Evolutionary conservation across 2,797 vertebrate species (phyloP), one percentile per base, ranked within the genome.

Genomic region (Salmo trutta): DNA sequence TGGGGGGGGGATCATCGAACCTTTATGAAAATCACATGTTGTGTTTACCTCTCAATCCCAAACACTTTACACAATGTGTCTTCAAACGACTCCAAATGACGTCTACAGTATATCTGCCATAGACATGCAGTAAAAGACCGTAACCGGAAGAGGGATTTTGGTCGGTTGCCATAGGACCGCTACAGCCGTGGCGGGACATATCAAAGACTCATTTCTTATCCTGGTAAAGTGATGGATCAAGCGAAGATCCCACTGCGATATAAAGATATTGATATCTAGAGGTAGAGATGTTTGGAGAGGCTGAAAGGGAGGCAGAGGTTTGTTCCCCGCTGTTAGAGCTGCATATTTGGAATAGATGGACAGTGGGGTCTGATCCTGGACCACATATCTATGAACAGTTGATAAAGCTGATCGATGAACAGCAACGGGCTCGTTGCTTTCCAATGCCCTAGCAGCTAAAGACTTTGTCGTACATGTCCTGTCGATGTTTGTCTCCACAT

Each of bases 51-150:
- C 36, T n/a, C 6, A 51, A 52, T 72, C 54, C 16, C 47, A 52
- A 67, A 73, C 59, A 77, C 62, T 33, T 65, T 10, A 70, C 31
- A 70, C 67, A 62, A 41, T 27, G 54, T 77, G 29, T 76, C 19
- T 56, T 51, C 75, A 76, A 73, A 68, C 21, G 33, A 76, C 36
- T 71, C 75, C 33, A 70, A 75, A 81, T 54, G 77, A 70, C 64
- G 16, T 21, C 36, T 66, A 53, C 16, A 53, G 33, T 73, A 33
- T 33, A 59, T 73, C 31, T 31, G 65, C 73, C 69, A 78, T 76
- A 59, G 54, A 51, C 24, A 56, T 27, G 6, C 65, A 75, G 62
- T 74, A 67, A 77, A 74, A 64, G 27, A 65, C 1, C 36, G 29
- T 76, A 73, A 73, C 62, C 47, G 73, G 73, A 75, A 31, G 24